Evolutionary conservation across 2,888 invertebrate species (phyloP).

Genomic region (Choreutis nemorana): DNA sequence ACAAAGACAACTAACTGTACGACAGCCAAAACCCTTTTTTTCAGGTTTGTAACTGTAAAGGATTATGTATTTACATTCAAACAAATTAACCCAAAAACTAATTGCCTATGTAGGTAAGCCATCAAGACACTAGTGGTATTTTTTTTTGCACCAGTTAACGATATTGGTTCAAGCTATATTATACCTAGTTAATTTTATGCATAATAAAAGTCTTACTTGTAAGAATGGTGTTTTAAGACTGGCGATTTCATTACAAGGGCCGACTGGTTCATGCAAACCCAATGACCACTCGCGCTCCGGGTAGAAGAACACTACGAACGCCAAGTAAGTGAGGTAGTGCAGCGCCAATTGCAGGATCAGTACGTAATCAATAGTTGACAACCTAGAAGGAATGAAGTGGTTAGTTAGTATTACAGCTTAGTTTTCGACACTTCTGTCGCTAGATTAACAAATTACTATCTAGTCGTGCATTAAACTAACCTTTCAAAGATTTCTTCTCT

Average conservation of each 20-base stretch:
- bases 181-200: not conserved
- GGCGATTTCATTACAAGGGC: conserved; percentile 71
- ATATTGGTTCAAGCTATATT: not conserved
- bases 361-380: conserved; percentile 38
- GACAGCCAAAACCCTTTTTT: too few species aligned
- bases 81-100: too few species aligned
- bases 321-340: conserved; percentile 71
- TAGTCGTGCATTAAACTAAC: too few species aligned
- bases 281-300: conserved; percentile 73
- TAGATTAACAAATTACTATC: too few species aligned
- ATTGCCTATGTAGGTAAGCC: not conserved
- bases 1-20: not conserved
- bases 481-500: conserved; percentile 27
- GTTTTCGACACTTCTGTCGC: too few species aligned
- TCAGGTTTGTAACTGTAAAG: too few species aligned
- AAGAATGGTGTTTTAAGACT: conserved; percentile 73
- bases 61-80: too few species aligned
- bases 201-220: conserved; percentile 49
- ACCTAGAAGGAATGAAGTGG: conserved; percentile 25
- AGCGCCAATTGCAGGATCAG: conserved; percentile 57
- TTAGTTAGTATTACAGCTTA: too few species aligned
- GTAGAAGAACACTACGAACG: conserved; percentile 69
- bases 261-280: conserved; percentile 79
- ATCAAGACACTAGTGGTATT: not conserved
- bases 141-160: not conserved